Conservation (phyloP, 1,140 invertebrate genomes). For the Drosophila albomicans region DNA sequence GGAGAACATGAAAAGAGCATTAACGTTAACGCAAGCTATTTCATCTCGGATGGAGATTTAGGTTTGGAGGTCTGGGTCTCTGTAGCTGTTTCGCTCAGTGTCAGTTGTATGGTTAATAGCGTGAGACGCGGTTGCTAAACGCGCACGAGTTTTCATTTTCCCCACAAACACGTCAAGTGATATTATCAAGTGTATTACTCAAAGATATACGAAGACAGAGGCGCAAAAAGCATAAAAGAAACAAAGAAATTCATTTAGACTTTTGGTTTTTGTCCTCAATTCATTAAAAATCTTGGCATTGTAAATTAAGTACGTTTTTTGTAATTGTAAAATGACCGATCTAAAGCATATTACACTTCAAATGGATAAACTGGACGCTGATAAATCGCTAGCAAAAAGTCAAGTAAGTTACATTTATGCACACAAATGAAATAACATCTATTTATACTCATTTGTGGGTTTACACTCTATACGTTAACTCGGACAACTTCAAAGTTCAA, state of each 20-base stretch:
- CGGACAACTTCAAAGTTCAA: slow-evolving; percentile 1
- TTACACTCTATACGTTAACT: not conserved
- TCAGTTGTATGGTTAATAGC: too few species aligned
- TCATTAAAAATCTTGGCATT: slow-evolving; percentile 34
- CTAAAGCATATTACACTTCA: slow-evolving; percentile 56
- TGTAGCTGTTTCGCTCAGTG: too few species aligned
- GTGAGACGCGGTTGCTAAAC: too few species aligned
- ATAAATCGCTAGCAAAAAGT: slow-evolving; percentile 35
- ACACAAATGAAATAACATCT: not conserved
- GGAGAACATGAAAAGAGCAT: too few species aligned
- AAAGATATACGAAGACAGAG: slow-evolving; percentile 19
- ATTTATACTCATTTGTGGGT: not conserved
- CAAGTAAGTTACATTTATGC: slow-evolving; percentile 50
- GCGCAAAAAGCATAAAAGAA: slow-evolving; percentile 19
- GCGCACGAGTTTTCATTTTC: not conserved
- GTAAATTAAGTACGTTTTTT: slow-evolving; percentile 29
- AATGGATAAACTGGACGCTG: slow-evolving; percentile 51
- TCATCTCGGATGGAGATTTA: too few species aligned
- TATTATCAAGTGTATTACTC: slow-evolving; percentile 29
- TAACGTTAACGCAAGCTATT: too few species aligned
- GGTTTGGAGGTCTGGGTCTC: too few species aligned
- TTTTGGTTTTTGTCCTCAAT: not conserved
- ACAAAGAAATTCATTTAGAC: slow-evolving; percentile 57
- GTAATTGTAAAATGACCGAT: slow-evolving; percentile 62
- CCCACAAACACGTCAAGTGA: slow-evolving; percentile 2